Evolutionary conservation across 37 sponge, comb jelly and placozoan species (phyloP).

Genomic region (Halichondria panicea): DNA sequence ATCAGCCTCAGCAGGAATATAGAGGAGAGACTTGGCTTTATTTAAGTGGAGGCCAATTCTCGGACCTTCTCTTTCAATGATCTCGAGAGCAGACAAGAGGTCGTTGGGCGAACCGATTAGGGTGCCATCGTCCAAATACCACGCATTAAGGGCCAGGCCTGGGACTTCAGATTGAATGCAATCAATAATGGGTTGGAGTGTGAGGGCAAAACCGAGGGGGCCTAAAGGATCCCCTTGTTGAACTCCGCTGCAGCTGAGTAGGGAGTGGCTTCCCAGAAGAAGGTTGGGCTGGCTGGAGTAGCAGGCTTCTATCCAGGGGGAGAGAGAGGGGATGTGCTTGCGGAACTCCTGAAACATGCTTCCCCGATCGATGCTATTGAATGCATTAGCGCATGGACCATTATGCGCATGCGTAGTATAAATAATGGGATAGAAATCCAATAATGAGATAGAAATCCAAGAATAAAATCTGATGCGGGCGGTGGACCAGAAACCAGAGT

Average conservation of each 20-base stretch:
- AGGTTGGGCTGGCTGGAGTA: slow-evolving; percentile 7
- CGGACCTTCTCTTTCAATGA: too few species aligned
- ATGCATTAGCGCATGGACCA: too few species aligned
- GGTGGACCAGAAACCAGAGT: too few species aligned
- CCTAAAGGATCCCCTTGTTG: slow-evolving; percentile 29
- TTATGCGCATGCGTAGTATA: too few species aligned
- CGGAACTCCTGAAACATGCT: slow-evolving; percentile 27
- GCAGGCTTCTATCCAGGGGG: slow-evolving; percentile 12
- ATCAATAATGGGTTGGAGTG: slow-evolving; percentile 17
- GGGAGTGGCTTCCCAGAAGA: neutral
- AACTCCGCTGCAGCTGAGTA: slow-evolving; percentile 22
- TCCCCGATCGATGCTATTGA: slow-evolving; percentile 3
- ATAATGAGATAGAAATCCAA: too few species aligned
- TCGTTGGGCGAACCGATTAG: slow-evolving; percentile 13
- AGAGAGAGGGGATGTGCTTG: slow-evolving; percentile 2
- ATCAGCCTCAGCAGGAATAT: too few species aligned
- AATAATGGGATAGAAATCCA: too few species aligned
- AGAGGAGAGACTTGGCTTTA: too few species aligned
- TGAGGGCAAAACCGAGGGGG: neutral
- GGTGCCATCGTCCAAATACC: slow-evolving; percentile 34
- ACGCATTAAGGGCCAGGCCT: slow-evolving; percentile 10
- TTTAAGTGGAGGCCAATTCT: too few species aligned
- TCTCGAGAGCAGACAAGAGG: slow-evolving; percentile 1
- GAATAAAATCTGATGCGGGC: too few species aligned
- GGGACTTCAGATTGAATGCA: slow-evolving; percentile 23